phyloP scores from a whole-genome alignment of 2,888 invertebrate genomes.

The Caenorhabditis sp. region DNA sequence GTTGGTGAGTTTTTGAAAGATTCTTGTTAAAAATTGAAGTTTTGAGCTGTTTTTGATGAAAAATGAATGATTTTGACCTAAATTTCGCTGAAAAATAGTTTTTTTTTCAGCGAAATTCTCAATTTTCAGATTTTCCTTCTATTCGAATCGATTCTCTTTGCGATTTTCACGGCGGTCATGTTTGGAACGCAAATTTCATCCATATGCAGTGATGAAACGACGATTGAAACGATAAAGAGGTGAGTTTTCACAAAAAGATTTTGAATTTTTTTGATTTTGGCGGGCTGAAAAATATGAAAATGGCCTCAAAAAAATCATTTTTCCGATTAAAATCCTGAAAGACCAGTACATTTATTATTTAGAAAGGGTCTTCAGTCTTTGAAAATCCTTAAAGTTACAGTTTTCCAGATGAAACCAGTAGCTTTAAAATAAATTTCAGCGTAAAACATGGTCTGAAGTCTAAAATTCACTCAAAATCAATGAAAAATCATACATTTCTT shows the following conservation, averaged over 20 bases:
- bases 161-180: constrained; percentile 97
- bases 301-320: not conserved
- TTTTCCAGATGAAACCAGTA: not conserved
- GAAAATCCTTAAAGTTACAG: no score
- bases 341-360: no score
- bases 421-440: constrained; percentile 13
- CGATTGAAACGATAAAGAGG: constrained; percentile 65
- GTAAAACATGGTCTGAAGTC: constrained; percentile 7
- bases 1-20: constrained; percentile 72
- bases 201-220: constrained; percentile 98
- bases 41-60: not conserved
- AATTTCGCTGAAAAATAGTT: not conserved
- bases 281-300: not conserved
- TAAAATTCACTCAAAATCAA: no score
- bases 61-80: no score
- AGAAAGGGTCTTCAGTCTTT: no score
- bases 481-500: not conserved
- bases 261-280: not conserved
- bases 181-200: constrained; percentile 90
- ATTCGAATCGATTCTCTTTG: constrained; percentile 92
- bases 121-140: constrained; percentile 80
- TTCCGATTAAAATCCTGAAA: not conserved
- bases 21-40: no score
- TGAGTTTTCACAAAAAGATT: not conserved
- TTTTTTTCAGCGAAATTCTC: not conserved